Conservation (phyloP, 2,888 invertebrate genomes). For the Galerucella pusilla region DNA sequence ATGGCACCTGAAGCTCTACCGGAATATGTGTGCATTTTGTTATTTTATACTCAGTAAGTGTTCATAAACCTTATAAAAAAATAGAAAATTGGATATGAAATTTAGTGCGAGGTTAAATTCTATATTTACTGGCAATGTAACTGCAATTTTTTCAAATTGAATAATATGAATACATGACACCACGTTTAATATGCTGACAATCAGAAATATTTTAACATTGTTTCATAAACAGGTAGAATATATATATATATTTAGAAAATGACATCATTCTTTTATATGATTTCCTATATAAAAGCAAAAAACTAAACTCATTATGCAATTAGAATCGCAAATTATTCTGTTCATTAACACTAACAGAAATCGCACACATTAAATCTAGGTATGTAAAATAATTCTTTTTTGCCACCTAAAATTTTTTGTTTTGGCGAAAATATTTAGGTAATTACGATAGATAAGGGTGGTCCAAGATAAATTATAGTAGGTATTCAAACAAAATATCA, state of each 20-base stretch:
- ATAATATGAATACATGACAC: background rate
- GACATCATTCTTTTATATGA: conserved; percentile 13
- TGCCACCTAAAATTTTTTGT: too few relatives aligned
- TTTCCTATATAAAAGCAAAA: background rate
- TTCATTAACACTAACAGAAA: background rate
- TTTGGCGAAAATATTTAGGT: too few relatives aligned
- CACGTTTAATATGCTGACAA: background rate
- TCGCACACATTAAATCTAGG: too few relatives aligned
- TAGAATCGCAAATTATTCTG: background rate
- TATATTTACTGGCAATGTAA: background rate
- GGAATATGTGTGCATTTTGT: too few relatives aligned
- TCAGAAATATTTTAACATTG: conserved; percentile 5
- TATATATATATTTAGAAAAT: conserved; percentile 12
- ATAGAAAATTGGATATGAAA: too few relatives aligned
- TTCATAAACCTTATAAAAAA: too few relatives aligned
- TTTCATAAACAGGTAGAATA: conserved; percentile 17
- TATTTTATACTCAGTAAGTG: too few relatives aligned
- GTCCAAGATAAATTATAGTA: too few relatives aligned
- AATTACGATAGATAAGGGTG: too few relatives aligned
- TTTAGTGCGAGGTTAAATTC: background rate
- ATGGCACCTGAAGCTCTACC: too few relatives aligned
- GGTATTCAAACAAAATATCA: too few relatives aligned
- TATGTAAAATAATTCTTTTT: too few relatives aligned
- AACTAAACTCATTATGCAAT: background rate
- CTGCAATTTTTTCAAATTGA: background rate